Evolutionary conservation across 2,888 invertebrate genomes (phyloP).

Genomic region (Calliphora vomitoria): DNA sequence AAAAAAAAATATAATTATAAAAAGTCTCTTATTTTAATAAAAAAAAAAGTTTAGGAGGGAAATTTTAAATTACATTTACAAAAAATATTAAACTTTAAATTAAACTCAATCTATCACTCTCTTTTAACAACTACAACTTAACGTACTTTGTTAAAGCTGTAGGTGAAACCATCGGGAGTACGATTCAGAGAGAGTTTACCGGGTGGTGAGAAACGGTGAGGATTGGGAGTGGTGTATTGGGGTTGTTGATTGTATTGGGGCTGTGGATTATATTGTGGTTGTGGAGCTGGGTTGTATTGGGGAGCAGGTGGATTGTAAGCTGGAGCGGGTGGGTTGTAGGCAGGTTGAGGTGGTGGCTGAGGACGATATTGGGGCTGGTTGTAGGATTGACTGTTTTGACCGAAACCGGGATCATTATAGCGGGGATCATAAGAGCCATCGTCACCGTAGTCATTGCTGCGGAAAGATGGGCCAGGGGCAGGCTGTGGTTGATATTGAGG

Average conservation of each 20-base stretch:
- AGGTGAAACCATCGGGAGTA: constrained; percentile 94
- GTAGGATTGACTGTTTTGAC: constrained; percentile 80
- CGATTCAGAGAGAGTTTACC: constrained; percentile 94
- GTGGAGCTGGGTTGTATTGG: constrained; percentile 79
- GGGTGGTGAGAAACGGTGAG: constrained; percentile 92
- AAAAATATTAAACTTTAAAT: constrained; percentile 64
- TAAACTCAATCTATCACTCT: constrained; percentile 80
- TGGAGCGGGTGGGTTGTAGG: constrained; percentile 79
- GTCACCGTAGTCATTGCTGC: constrained; percentile 81
- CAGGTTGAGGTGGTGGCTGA: constrained; percentile 83
- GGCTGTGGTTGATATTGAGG: constrained; percentile 84
- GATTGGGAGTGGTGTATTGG: constrained; percentile 87
- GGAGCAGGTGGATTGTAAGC: constrained; percentile 77
- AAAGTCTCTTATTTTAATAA: constrained; percentile 39
- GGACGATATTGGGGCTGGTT: constrained; percentile 85
- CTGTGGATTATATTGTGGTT: constrained; percentile 83
- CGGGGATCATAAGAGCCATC: constrained; percentile 84
- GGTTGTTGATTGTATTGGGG: constrained; percentile 77
- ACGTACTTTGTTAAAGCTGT: constrained; percentile 90
- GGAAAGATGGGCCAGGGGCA: constrained; percentile 81
- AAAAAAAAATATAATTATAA: constrained; percentile 24
- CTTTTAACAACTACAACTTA: constrained; percentile 63
- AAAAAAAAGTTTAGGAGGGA: constrained; percentile 24
- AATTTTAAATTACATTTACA: constrained; percentile 45
- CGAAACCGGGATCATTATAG: constrained; percentile 83